phyloP scores from a whole-genome alignment of 2,888 invertebrate species.

The Heliconius charithonia region DNA sequence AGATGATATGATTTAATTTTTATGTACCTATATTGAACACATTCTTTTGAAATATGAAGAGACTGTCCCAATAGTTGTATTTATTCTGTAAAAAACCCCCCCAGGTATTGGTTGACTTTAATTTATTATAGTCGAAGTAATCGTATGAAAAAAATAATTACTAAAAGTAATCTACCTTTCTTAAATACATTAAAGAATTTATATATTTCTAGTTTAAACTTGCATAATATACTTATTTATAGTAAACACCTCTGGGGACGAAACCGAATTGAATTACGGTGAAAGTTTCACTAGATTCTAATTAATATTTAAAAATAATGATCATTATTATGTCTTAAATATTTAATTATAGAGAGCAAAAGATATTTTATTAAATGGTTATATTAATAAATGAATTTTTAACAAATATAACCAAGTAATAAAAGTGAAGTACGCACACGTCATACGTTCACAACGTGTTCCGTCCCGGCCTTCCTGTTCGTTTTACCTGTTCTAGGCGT shows the following conservation, averaged over 20 bases:
- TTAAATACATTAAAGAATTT: neutral
- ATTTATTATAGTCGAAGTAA: no score
- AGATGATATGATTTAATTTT: no score
- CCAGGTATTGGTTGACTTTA: no score
- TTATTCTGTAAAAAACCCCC: neutral
- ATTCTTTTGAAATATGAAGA: neutral
- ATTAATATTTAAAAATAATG: neutral
- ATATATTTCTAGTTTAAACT: neutral
- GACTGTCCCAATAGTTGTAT: neutral
- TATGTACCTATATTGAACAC: neutral
- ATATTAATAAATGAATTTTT: neutral
- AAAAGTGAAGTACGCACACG: conserved; percentile 13
- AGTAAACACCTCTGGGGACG: neutral
- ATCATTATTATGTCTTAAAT: neutral
- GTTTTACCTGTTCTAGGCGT: conserved; percentile 27
- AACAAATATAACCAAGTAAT: neutral
- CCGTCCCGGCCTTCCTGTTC: conserved; percentile 38
- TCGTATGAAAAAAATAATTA: no score
- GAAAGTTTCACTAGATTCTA: neutral
- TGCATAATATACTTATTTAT: neutral
- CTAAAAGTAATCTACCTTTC: neutral
- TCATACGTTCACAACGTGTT: conserved; percentile 33
- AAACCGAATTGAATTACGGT: neutral
- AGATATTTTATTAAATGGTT: neutral
- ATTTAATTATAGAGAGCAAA: neutral